These are phyloP conservation scores for Drosophila yooni DNA, from an alignment of 2,888 invertebrate genomes.

Conservation along the genomic window DNA sequence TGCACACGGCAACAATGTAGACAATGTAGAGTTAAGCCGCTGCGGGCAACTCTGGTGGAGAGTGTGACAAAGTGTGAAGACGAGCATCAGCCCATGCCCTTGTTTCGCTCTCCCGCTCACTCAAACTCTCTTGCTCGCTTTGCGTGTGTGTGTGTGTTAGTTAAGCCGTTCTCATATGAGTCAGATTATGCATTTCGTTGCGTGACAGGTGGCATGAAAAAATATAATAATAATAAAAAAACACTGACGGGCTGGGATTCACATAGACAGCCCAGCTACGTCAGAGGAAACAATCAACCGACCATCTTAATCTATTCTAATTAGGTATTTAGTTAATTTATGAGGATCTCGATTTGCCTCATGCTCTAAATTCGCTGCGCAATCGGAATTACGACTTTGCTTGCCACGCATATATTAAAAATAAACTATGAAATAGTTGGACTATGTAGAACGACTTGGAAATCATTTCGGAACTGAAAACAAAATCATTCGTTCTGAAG, in stretches of 20 bases:
- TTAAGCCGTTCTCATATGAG: conserved; percentile 27
- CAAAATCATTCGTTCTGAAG: conserved; percentile 21
- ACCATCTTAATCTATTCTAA: conserved; percentile 21
- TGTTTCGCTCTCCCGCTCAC: conserved; percentile 20
- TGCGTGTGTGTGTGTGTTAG: conserved; percentile 1
- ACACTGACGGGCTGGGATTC: background rate
- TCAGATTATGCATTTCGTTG: conserved; percentile 25
- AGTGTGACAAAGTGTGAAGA: conserved; percentile 26
- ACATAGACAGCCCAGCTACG: conserved; percentile 5
- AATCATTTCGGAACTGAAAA: conserved; percentile 19
- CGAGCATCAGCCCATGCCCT: conserved; percentile 55
- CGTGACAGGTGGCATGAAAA: conserved; percentile 30
- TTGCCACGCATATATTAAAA: conserved; percentile 10
- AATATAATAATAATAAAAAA: conserved; percentile 12
- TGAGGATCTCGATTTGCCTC: conserved; percentile 26
- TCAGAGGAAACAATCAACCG: conserved; percentile 16
- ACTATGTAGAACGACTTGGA: background rate
- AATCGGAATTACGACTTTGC: conserved; percentile 29
- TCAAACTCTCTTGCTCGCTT: background rate
- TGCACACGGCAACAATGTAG: conserved; percentile 30
- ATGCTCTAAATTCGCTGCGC: conserved; percentile 25
- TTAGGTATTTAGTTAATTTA: conserved; percentile 41
- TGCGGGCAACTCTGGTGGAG: background rate
- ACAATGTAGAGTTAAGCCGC: conserved; percentile 11
- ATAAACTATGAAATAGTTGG: conserved; percentile 22